A percentile compares a stretch with the other conserved stretches of the same genome.
phyloP scores from a whole-genome alignment of 2,113 vertebrate species.

The Pyrgilauda ruficollis region DNA sequence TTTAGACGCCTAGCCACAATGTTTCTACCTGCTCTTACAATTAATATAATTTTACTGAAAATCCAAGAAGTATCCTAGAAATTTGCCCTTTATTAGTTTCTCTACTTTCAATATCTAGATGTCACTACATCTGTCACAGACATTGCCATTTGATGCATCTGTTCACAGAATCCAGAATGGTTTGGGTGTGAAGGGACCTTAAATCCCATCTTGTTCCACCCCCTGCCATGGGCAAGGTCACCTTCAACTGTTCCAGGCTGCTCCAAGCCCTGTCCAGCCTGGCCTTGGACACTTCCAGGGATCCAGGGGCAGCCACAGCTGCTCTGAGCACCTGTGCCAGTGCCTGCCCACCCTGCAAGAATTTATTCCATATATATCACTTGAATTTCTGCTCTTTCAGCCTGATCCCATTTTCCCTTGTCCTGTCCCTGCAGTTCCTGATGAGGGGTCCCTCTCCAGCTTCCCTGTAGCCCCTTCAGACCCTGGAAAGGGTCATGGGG shows the following conservation, averaged over 20 bases:
- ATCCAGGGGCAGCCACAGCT: neutral
- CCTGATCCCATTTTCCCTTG: neutral
- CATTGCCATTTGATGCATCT: fast-evolving
- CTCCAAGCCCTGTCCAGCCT: fast-evolving
- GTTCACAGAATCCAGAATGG: neutral
- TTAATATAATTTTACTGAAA: neutral
- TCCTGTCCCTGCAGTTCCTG: neutral
- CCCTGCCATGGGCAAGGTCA: neutral
- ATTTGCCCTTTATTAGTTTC: neutral
- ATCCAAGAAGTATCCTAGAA: neutral
- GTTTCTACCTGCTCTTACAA: neutral
- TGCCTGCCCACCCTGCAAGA: fast-evolving
- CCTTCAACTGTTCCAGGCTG: fast-evolving
- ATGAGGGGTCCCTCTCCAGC: neutral
- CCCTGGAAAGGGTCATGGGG: neutral
- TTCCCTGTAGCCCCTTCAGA: neutral
- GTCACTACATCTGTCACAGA: neutral
- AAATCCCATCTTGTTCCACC: neutral
- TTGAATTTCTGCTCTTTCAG: neutral
- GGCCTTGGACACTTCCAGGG: neutral
- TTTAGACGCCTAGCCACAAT: neutral
- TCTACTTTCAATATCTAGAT: neutral
- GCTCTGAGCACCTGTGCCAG: neutral
- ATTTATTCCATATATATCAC: neutral
- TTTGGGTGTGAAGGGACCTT: neutral